Percentiles rank a stretch among this genome's conserved stretches.
Conservation (phyloP, 2,797 vertebrate species). For the Gadopsis bispinosus region DNA sequence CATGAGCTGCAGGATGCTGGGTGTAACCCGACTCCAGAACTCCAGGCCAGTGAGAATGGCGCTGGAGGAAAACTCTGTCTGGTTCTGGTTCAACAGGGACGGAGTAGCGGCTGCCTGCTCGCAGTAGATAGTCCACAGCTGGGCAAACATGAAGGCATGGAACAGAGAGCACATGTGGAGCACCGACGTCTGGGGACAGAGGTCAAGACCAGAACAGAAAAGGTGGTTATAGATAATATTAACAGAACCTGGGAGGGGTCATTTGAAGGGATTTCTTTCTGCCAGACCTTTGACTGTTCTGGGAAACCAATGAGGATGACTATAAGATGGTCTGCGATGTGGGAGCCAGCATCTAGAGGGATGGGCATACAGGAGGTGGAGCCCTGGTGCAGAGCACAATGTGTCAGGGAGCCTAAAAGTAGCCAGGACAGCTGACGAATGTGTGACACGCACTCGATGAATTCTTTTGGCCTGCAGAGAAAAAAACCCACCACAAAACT, state of each 20-base stretch:
- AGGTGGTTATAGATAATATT: slow-evolving; percentile 20
- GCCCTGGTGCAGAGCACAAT: slow-evolving; percentile 94
- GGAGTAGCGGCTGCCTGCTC: slow-evolving; percentile 94
- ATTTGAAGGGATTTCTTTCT: slow-evolving; percentile 13
- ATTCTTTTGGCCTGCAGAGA: slow-evolving; percentile 93
- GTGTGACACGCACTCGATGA: slow-evolving; percentile 98
- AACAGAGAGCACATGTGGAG: slow-evolving; percentile 99
- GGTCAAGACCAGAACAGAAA: slow-evolving; percentile 27
- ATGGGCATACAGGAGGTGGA: slow-evolving; percentile 96
- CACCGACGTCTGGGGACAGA: slow-evolving; percentile 91
- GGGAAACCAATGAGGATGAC: slow-evolving; percentile 99
- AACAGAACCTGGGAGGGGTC: slow-evolving; percentile 16
- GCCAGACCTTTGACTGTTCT: slow-evolving; percentile 97
- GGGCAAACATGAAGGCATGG: slow-evolving; percentile 99
- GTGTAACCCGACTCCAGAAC: slow-evolving; percentile 98
- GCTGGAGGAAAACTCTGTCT: slow-evolving; percentile 95
- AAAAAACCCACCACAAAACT: slow-evolving; percentile 10
- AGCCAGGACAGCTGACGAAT: slow-evolving; percentile 98
- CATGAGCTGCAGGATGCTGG: slow-evolving; percentile 98
- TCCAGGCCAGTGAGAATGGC: slow-evolving; percentile 97
- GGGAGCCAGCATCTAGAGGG: slow-evolving; percentile 96
- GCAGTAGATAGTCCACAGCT: slow-evolving; percentile 99
- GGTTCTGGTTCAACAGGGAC: slow-evolving; percentile 92
- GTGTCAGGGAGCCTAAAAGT: slow-evolving; percentile 96
- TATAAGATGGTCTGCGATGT: slow-evolving; percentile 98